Percentiles rank a stretch among this genome's conserved stretches.
These are phyloP conservation scores for Ashinkailepas kermadecensis DNA, from an alignment of 2,888 invertebrate genomes.

Conservation along the genomic window DNA sequence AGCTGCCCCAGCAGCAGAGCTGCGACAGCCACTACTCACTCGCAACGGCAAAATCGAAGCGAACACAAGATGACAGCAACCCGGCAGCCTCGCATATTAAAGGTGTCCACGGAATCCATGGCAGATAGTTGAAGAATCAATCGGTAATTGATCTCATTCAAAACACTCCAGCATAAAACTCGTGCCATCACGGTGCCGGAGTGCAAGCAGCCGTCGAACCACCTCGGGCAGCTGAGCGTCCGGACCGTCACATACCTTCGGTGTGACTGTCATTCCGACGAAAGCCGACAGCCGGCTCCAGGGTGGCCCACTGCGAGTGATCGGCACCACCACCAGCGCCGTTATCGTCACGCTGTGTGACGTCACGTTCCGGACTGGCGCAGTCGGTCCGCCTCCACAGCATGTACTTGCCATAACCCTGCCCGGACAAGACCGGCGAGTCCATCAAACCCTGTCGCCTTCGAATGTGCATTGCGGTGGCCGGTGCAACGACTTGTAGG, in stretches of 20 bases:
- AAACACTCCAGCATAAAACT: not conserved
- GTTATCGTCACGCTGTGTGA: not conserved
- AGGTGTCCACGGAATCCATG: not conserved
- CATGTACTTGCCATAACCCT: constrained; percentile 2
- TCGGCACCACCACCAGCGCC: not conserved
- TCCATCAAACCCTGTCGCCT: too few relatives aligned
- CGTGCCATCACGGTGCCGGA: too few relatives aligned
- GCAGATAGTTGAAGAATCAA: too few relatives aligned
- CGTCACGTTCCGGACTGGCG: not conserved
- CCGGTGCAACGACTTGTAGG: too few relatives aligned
- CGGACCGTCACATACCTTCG: not conserved
- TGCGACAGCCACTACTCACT: too few relatives aligned
- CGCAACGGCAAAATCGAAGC: too few relatives aligned
- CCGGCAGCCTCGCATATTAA: not conserved
- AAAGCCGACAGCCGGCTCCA: not conserved
- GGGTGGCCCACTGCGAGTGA: not conserved
- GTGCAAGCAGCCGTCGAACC: too few relatives aligned
- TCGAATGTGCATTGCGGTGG: too few relatives aligned
- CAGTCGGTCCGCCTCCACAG: not conserved
- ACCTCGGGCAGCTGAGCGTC: too few relatives aligned
- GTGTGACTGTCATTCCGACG: not conserved
- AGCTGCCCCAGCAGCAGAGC: too few relatives aligned
- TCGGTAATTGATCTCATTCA: not conserved
- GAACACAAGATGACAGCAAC: not conserved
- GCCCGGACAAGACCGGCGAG: not conserved